Conservation (phyloP, 1,140 invertebrate species). For the Macrostomum lignano region DNA sequence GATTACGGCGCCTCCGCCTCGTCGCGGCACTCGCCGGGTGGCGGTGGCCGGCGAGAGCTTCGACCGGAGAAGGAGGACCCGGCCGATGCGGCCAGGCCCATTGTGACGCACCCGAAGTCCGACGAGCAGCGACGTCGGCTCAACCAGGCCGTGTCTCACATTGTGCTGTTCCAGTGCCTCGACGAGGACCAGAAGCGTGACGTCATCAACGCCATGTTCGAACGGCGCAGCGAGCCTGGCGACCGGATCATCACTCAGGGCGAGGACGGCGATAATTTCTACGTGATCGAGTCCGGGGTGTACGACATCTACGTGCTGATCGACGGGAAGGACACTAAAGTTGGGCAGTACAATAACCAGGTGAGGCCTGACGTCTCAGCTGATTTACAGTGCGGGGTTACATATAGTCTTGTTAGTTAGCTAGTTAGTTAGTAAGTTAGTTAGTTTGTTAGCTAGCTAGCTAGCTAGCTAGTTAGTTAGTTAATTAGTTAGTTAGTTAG, state of each 20-base stretch:
- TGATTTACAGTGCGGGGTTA: too few relatives aligned
- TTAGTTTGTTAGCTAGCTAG: too few relatives aligned
- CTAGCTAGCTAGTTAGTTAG: too few relatives aligned
- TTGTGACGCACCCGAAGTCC: conserved; percentile 59
- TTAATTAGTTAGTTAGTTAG: too few relatives aligned
- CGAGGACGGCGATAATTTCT: conserved; percentile 88
- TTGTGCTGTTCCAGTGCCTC: conserved; percentile 64
- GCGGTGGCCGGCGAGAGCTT: too few relatives aligned
- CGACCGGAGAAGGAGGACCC: too few relatives aligned
- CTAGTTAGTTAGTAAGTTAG: too few relatives aligned
- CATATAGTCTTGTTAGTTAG: too few relatives aligned
- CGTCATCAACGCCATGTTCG: conserved; percentile 71
- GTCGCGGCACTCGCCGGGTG: too few relatives aligned
- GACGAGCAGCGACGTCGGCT: conserved; percentile 61
- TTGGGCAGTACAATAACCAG: conserved; percentile 34
- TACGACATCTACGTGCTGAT: background rate
- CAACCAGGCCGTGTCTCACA: conserved; percentile 60
- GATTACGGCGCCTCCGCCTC: too few relatives aligned
- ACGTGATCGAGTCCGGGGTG: conserved; percentile 46
- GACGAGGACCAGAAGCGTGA: conserved; percentile 41
- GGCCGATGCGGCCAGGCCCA: too few relatives aligned
- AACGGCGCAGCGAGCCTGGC: conserved; percentile 40
- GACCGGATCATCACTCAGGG: conserved; percentile 76
- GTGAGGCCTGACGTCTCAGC: too few relatives aligned
- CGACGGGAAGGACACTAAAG: background rate